Base-by-base conservation (phyloP, 1,140 invertebrate genomes). In the Aporrectodea caliginosa region DNA sequence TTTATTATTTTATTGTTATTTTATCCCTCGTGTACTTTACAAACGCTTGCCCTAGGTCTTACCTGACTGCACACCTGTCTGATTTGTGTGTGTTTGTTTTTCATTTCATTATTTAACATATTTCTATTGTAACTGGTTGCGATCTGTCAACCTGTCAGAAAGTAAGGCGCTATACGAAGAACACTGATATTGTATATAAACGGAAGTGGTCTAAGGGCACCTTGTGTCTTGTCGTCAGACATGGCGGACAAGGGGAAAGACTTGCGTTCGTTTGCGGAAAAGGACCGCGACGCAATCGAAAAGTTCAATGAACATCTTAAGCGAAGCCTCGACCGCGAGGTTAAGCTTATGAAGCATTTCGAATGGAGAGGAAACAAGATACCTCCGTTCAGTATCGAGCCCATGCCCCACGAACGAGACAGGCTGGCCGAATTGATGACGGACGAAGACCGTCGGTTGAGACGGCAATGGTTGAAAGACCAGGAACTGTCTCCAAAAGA, bases 401-500 rank as follows among this genome's bases (percentile, higher is more conserved):
- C 84, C 6, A 75, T 86, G 71, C 83, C 85, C 1, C 73, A 83
- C 81, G 86, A 86, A 79, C 74, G 86, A 71, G 79, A 85, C 69
- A 82, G 87, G 34, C 78, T 87, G 33, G 78, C 81, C 33, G 78
- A 79, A 33, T 82, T 82, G 74, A 86, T 88, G 86, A 86, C 85
- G 1, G 81, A 83, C 0, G 87, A 84, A 68, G 86, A 88, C 16
- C 82, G 88, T 34, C 79, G 80, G 12, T 74, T 86, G 16, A 79
- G 88, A 80, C 83, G 83, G 74, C 85, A 87, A 74, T 88, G 86
- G 86, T 27, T 88, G 12, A 78, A 84, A 73, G 87, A 87, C 82
- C 87, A 88, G 81, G 75, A 80, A n/a, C 81, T 88, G 16, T 78
- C 84, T 12, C 83, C 83, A n/a, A 83, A 84, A 70, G 88, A 88